These are phyloP conservation scores for Camponotus floridanus DNA, from an alignment of 1,140 invertebrate genomes.

Conservation along the genomic window DNA sequence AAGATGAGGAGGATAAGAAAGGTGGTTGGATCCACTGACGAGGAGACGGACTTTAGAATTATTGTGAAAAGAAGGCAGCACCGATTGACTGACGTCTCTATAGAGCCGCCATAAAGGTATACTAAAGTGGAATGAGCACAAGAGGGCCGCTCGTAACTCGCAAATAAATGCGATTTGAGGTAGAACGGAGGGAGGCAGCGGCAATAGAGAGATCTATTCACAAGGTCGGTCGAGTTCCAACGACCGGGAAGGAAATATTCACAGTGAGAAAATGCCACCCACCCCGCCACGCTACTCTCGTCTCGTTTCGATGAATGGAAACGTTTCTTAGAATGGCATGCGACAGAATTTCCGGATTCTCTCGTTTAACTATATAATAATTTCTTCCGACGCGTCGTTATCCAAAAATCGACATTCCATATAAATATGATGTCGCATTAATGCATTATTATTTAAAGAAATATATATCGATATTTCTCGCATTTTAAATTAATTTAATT, in stretches of 20 bases:
- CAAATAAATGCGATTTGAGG: constrained; percentile 83
- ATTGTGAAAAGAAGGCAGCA: constrained; percentile 81
- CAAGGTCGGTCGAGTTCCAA: constrained; percentile 69
- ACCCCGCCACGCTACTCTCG: constrained; percentile 65
- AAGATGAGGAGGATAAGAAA: constrained; percentile 59
- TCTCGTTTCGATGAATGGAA: constrained; percentile 62
- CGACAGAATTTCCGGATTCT: constrained; percentile 57
- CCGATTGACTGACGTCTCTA: constrained; percentile 82
- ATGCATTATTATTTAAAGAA: neutral
- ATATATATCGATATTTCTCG: neutral
- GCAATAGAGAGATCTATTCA: constrained; percentile 64
- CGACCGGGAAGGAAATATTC: constrained; percentile 76
- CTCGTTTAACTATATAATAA: constrained; percentile 39
- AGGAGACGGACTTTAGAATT: constrained; percentile 80
- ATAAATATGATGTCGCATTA: neutral
- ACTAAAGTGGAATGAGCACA: constrained; percentile 81
- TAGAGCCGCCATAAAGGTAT: constrained; percentile 80
- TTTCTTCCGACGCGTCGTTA: constrained; percentile 28
- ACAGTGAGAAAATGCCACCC: constrained; percentile 80
- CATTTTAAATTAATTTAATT: constrained; percentile 1
- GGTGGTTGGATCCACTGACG: constrained; percentile 76
- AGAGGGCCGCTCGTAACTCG: constrained; percentile 83
- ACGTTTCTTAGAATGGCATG: constrained; percentile 69
- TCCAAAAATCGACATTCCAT: constrained; percentile 21
- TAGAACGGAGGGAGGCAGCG: constrained; percentile 48